A percentile compares a stretch with the other conserved stretches of the same genome.
These are phyloP conservation scores for Drosophila orena DNA, from an alignment of 1,140 invertebrate genomes.

Conservation along the genomic window DNA sequence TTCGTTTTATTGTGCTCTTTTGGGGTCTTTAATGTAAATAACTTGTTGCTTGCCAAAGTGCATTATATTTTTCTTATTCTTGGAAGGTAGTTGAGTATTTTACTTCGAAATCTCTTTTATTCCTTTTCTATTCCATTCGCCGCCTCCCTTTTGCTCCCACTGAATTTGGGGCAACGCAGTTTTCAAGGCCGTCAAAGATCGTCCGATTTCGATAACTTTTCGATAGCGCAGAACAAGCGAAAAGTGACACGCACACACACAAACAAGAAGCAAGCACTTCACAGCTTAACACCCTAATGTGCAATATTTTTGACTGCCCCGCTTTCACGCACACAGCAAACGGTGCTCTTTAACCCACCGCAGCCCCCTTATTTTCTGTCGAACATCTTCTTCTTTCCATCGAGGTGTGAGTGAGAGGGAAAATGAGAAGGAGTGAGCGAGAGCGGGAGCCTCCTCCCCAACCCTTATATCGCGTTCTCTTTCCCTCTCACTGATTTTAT, in stretches of 20 bases:
- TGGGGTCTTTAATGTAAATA: neutral
- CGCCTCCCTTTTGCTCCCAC: neutral
- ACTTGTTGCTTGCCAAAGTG: slow-evolving; percentile 1
- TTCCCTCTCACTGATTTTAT: slow-evolving; percentile 21
- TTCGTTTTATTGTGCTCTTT: neutral
- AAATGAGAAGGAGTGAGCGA: neutral
- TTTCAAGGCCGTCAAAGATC: slow-evolving; percentile 45
- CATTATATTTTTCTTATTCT: neutral
- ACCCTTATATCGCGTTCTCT: slow-evolving; percentile 10
- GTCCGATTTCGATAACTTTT: slow-evolving; percentile 48
- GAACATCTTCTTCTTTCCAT: slow-evolving; percentile 43
- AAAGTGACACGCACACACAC: slow-evolving; percentile 17
- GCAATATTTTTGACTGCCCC: slow-evolving; percentile 73
- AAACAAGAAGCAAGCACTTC: slow-evolving; percentile 70
- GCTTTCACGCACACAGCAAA: slow-evolving; percentile 8
- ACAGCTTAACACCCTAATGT: slow-evolving; percentile 84
- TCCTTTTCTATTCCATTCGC: neutral
- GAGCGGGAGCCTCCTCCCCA: slow-evolving; percentile 31
- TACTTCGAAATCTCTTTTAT: neutral
- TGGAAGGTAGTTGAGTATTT: neutral
- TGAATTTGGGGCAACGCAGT: slow-evolving; percentile 7
- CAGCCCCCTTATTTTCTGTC: slow-evolving; percentile 25
- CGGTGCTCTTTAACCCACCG: slow-evolving; percentile 15
- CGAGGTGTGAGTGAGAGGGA: slow-evolving; percentile 27
- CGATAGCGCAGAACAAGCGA: slow-evolving; percentile 21